Evolutionary conservation across 2,797 vertebrate genomes (phyloP).

Genomic region (Betta splendens): DNA sequence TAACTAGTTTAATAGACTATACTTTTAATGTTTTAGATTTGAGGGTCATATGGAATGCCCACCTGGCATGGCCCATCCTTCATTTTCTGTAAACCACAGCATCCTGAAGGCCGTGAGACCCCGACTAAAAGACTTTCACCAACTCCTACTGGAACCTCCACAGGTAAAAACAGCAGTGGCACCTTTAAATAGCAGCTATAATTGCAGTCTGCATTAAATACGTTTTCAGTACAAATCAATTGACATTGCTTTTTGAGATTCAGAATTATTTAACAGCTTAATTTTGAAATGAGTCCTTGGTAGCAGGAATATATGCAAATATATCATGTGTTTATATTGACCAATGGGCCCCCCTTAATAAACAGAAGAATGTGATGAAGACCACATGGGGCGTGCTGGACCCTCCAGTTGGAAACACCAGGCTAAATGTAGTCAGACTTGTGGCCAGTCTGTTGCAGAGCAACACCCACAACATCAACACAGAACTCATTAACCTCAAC

Average conservation of each 20-base stretch:
- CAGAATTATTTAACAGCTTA: too few relatives aligned
- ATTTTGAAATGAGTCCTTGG: too few relatives aligned
- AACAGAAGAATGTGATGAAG: constrained; percentile 94
- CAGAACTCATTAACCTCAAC: constrained; percentile 94
- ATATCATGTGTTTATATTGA: neutral
- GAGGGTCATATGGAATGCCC: constrained; percentile 97
- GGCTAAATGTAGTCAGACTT: constrained; percentile 93
- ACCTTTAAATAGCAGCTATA: too few relatives aligned
- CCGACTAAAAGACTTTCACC: constrained; percentile 93
- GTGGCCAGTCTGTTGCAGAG: constrained; percentile 95
- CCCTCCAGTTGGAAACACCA: constrained; percentile 95
- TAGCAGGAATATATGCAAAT: too few relatives aligned
- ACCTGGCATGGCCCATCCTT: constrained; percentile 92
- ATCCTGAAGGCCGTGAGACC: constrained; percentile 95
- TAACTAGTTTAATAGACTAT: neutral
- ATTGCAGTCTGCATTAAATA: too few relatives aligned
- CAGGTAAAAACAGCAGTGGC: constrained; percentile 82
- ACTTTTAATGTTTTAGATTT: constrained; percentile 81
- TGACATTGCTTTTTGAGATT: too few relatives aligned
- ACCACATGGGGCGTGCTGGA: constrained; percentile 97
- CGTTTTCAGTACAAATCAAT: too few relatives aligned
- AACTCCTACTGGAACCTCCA: constrained; percentile 95
- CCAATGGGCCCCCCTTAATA: constrained; percentile 25
- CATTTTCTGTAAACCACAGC: constrained; percentile 93
- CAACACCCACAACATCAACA: constrained; percentile 91